Conservation (phyloP, 2,888 invertebrate genomes). For the Pseudanteris insignis region DNA sequence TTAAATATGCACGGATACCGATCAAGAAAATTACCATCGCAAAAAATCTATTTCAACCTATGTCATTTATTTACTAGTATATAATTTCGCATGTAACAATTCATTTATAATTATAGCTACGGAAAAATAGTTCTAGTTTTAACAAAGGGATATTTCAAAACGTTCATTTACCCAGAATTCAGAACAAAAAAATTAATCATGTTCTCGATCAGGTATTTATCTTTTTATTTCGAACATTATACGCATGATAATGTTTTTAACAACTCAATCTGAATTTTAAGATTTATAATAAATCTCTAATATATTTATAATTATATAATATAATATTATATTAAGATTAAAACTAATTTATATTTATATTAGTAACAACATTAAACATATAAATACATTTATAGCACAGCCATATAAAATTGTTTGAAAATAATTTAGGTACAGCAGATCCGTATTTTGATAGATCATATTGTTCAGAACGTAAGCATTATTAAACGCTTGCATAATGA, state of each 20-base stretch:
- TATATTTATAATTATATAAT: background rate
- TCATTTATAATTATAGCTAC: background rate
- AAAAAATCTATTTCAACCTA: too few species aligned
- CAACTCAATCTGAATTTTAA: too few species aligned
- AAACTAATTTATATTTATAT: background rate
- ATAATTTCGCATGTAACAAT: too few species aligned
- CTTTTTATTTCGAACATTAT: too few species aligned
- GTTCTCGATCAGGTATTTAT: background rate
- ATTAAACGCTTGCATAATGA: constrained; percentile 68
- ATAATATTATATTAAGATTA: background rate
- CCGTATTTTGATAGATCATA: constrained; percentile 59
- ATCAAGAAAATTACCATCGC: too few species aligned
- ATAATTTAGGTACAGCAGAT: constrained; percentile 63
- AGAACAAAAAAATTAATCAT: background rate
- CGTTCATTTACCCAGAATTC: background rate
- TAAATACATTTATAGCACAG: constrained; percentile 47
- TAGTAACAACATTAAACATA: background rate
- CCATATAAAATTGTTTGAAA: too few species aligned
- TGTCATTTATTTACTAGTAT: background rate
- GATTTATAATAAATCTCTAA: too few species aligned
- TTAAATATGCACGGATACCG: too few species aligned
- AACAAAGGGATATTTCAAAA: background rate
- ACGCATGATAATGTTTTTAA: too few species aligned
- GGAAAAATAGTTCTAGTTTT: background rate
- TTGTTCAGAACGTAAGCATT: constrained; percentile 58